Conservation (phyloP, 2,888 invertebrate species). For the Hirudinaria manillensis region DNA sequence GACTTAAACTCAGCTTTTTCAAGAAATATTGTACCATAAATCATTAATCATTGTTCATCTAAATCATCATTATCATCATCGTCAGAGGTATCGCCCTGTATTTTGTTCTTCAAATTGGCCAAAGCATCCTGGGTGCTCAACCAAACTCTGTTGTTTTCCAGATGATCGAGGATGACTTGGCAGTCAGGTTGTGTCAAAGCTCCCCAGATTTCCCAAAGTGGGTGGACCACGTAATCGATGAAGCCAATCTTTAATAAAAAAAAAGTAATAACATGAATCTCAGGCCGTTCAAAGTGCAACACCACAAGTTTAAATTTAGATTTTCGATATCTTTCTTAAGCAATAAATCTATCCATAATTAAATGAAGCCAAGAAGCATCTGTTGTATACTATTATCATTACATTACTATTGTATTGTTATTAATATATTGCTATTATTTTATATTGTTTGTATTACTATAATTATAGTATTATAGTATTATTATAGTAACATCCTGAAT, state of each 20-base stretch:
- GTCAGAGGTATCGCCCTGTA: not conserved
- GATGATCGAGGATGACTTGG: constrained; percentile 90
- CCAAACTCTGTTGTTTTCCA: constrained; percentile 97
- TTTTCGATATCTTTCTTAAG: not conserved
- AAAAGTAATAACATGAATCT: not conserved
- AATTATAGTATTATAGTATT: too few species aligned
- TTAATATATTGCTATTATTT: too few species aligned
- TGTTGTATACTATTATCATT: too few species aligned
- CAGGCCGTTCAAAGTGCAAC: too few species aligned
- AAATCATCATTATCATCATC: constrained; percentile 26
- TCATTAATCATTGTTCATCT: constrained; percentile 15
- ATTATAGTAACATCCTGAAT: too few species aligned
- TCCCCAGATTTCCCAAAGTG: constrained; percentile 99
- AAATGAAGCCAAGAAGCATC: not conserved
- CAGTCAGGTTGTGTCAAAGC: constrained; percentile 98
- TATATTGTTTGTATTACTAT: too few species aligned
- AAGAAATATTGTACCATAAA: too few species aligned
- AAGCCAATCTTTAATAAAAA: constrained; percentile 72
- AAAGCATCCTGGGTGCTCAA: constrained; percentile 9
- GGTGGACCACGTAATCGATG: constrained; percentile 99
- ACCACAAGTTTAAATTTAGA: not conserved
- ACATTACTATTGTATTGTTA: too few species aligned
- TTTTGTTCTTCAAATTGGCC: not conserved
- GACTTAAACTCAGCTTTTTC: too few species aligned
- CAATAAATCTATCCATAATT: not conserved